A percentile compares a stretch with the other conserved stretches of the same genome.
Conservation (phyloP, 2,797 vertebrate genomes). For the Steatocranus sp. region DNA sequence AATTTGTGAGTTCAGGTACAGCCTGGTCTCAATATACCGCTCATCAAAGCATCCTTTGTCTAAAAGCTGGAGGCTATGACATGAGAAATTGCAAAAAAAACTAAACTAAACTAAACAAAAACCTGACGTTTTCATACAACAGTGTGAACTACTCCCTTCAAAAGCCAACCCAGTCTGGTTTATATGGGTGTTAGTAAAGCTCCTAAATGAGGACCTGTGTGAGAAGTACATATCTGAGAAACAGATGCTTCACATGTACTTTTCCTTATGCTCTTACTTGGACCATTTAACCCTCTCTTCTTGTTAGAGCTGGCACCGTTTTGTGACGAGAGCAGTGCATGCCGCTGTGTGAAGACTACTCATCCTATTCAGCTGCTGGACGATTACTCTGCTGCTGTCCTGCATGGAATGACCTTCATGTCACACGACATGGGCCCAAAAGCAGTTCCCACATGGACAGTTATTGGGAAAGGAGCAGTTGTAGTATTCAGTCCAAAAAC, state of each 20-base stretch:
- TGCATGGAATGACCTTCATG: neutral
- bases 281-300: neutral
- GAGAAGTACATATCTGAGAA: neutral
- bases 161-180: neutral
- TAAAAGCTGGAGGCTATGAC: neutral
- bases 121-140: neutral
- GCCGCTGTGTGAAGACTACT: neutral
- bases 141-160: neutral
- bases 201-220: neutral
- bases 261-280: neutral
- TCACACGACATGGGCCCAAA: neutral
- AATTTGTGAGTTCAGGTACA: neutral
- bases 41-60: neutral
- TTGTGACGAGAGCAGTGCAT: neutral
- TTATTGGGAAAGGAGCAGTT: neutral
- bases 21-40: neutral
- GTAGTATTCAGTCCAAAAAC: neutral
- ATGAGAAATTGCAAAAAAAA: neutral
- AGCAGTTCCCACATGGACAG: neutral
- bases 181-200: neutral
- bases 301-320: neutral
- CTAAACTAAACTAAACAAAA: neutral
- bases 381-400: neutral
- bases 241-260: neutral
- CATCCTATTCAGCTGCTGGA: neutral